Evolutionary conservation across 2,113 vertebrate genomes (phyloP).

Genomic region (Hyperopisus bebe): DNA sequence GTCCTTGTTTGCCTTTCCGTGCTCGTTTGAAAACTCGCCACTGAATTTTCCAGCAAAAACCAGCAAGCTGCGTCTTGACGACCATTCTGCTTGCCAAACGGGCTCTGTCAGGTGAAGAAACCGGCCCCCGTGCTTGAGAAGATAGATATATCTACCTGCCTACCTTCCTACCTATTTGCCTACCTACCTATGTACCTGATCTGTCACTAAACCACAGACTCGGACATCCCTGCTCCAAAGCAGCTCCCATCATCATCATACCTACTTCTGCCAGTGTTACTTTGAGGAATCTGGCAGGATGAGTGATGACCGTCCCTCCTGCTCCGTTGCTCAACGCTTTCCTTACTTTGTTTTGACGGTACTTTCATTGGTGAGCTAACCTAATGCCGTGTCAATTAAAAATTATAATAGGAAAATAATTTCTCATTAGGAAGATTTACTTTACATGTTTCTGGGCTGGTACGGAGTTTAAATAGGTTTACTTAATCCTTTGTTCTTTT

Average conservation of each 20-base stretch:
- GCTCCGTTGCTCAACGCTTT: not conserved
- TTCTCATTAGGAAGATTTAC: not conserved
- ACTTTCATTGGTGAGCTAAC: not conserved
- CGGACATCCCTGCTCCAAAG: not conserved
- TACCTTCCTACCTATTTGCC: not conserved
- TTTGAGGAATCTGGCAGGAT: not conserved
- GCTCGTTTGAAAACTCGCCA: slow-evolving; percentile 47
- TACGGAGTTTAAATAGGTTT: not conserved
- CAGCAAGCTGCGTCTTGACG: slow-evolving; percentile 59
- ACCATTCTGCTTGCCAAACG: slow-evolving; percentile 13
- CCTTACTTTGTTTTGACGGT: not conserved
- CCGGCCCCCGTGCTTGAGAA: not conserved
- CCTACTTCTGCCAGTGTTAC: not conserved
- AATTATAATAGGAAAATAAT: not conserved
- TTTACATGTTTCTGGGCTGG: not conserved
- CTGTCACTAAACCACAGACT: not conserved
- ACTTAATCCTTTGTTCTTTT: not conserved
- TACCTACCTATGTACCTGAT: not conserved
- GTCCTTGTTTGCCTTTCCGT: slow-evolving; percentile 30
- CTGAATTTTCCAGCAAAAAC: slow-evolving; percentile 48
- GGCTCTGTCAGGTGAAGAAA: not conserved
- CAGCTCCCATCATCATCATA: not conserved
- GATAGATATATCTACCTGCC: not conserved
- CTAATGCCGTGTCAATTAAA: not conserved
- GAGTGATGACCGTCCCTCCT: not conserved